These are phyloP conservation scores for Campoplex nolae DNA, from an alignment of 2,888 invertebrate species.

Conservation along the genomic window DNA sequence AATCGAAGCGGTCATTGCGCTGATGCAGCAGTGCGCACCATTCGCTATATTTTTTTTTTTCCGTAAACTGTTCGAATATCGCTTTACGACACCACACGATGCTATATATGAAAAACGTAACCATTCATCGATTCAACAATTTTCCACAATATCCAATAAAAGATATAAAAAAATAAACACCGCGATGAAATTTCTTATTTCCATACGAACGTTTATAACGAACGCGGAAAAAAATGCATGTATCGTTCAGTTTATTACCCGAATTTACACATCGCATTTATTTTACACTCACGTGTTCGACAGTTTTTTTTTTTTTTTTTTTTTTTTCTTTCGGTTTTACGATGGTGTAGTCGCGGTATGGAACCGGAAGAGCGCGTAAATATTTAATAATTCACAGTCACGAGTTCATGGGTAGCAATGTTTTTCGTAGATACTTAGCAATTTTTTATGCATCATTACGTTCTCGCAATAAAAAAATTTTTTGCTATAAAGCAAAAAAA, in stretches of 20 bases:
- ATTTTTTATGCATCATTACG: neutral
- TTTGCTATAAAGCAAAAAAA: neutral
- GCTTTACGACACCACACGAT: neutral
- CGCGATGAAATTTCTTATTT: neutral
- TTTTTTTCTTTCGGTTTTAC: neutral
- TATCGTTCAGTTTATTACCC: neutral
- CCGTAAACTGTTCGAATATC: neutral
- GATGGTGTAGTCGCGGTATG: neutral
- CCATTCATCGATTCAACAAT: neutral
- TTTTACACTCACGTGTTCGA: neutral
- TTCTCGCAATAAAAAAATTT: neutral
- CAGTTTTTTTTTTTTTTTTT: neutral
- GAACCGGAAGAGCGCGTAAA: conserved; percentile 36
- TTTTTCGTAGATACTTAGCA: neutral
- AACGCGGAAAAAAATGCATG: neutral
- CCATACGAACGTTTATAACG: neutral
- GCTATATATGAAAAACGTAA: neutral
- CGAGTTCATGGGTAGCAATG: neutral
- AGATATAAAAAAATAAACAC: neutral
- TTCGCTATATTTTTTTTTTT: no score
- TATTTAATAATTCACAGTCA: conserved; percentile 1
- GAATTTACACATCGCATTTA: neutral
- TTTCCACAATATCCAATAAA: neutral
- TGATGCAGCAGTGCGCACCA: no score
- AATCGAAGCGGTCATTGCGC: no score